phyloP scores from a whole-genome alignment of 2,797 vertebrate species.

The Etheostoma perlongum region DNA sequence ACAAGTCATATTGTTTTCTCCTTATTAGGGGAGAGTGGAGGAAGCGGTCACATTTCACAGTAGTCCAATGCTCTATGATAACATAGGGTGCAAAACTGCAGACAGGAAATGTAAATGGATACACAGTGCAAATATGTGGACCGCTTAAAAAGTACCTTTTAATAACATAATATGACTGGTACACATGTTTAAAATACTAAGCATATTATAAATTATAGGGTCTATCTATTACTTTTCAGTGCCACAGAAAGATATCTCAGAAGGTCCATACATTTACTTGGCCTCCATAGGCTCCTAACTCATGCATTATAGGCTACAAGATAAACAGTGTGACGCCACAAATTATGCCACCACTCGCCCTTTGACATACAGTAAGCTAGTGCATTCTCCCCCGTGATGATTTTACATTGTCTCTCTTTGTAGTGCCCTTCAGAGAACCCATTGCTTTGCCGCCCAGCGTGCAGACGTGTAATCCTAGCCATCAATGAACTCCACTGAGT shows the following conservation, averaged over 20 bases:
- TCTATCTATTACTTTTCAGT: not conserved
- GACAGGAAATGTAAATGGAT: slow-evolving; percentile 63
- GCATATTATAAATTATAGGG: no score
- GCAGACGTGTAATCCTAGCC: slow-evolving; percentile 82
- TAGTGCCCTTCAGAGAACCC: slow-evolving; percentile 73
- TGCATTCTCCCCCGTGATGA: slow-evolving; percentile 50
- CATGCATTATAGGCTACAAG: slow-evolving; percentile 32
- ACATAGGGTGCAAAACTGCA: slow-evolving; percentile 50
- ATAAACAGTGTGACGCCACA: slow-evolving; percentile 56
- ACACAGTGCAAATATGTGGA: slow-evolving; percentile 22
- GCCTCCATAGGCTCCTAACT: slow-evolving; percentile 33
- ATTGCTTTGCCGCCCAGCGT: slow-evolving; percentile 68
- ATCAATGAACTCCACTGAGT: slow-evolving; percentile 84
- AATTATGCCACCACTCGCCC: slow-evolving; percentile 44
- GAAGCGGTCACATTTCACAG: slow-evolving; percentile 67
- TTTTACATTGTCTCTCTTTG: slow-evolving; percentile 64
- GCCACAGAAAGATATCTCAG: not conserved
- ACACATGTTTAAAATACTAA: not conserved
- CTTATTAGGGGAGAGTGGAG: slow-evolving; percentile 53
- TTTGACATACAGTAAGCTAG: slow-evolving; percentile 57
- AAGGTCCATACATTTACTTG: not conserved
- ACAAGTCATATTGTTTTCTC: slow-evolving; percentile 67
- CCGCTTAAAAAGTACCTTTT: slow-evolving; percentile 3
- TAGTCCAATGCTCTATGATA: slow-evolving; percentile 55
- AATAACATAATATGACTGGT: slow-evolving; percentile 2